Base-by-base conservation (phyloP, 2,888 invertebrate species). In the Linnaemya vulpina region DNA sequence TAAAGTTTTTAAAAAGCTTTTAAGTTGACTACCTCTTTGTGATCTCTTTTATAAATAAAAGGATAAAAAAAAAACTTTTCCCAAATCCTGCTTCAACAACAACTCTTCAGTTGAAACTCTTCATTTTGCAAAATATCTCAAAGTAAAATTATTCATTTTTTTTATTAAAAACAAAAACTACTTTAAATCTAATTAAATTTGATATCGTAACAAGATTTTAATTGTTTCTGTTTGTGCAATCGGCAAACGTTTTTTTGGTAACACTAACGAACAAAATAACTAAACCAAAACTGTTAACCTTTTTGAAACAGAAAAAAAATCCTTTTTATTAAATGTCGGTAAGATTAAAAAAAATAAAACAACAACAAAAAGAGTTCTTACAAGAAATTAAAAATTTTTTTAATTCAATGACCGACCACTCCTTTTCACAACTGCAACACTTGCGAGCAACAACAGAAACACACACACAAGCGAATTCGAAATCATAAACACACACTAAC, bases 161-260 rank as follows among this genome's bases (percentile, higher is more conserved):
- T 38, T 53, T 53, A n/a, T n/a, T n/a, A n/a, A 15, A 17, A 63
- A 4, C 51, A 62, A 77, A 80, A 71, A 65, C 58, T 38, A 55
- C 46, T 70, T 55, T 73, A 68, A 84, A 80, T 77, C 80, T 73
- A 77, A 81, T 84, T 84, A 80, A 77, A 77, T 22, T 20, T 51
- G 62, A 73, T 77, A 68, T 80, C 76, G 46, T 35, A 38, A 53
- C 25, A 58, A 58, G 65, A 65, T 79, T 71, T 79, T 83, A 78
- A 83, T 79, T 78, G 78, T 63, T n/a, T 60, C 62, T 55, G 40
- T 74, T 80, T 58, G 30, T 63, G 11, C 20, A 51, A 46, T 62
- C 62, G 30, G 63, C 63, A 71, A 62, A 53, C 35, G 13, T 65
- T 62, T 78, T 70, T 60, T 22, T n/a, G 63, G 3, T 22, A 55